Conservation (phyloP, 2,888 invertebrate species). For the Spodoptera exigua region DNA sequence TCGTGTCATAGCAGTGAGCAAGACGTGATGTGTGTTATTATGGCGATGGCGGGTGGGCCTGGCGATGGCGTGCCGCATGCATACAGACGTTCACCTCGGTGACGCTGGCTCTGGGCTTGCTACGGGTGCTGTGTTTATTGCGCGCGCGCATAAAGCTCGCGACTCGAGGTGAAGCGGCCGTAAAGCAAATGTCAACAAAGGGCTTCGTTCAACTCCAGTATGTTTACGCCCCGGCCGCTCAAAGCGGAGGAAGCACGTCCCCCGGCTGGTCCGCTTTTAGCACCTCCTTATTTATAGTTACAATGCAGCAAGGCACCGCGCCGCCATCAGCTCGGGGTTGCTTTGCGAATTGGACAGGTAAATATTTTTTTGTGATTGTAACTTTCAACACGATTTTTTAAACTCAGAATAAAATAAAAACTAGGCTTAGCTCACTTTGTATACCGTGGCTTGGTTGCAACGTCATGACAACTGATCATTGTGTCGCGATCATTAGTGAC, state of each 20-base stretch:
- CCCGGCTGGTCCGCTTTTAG: conserved; percentile 87
- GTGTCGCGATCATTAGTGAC: conserved; percentile 73
- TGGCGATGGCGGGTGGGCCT: conserved; percentile 50
- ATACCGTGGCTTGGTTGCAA: conserved; percentile 49
- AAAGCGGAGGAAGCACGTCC: conserved; percentile 87
- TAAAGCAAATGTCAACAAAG: conserved; percentile 87
- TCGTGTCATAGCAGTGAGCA: conserved; percentile 29
- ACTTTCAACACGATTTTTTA: conserved; percentile 33
- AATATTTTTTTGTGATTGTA: conserved; percentile 74
- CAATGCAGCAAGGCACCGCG: conserved; percentile 79
- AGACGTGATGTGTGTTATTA: conserved; percentile 36
- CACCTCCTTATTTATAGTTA: conserved; percentile 87
- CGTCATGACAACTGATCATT: conserved; percentile 60
- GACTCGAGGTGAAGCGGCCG: conserved; percentile 75
- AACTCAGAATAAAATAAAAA: conserved; percentile 2
- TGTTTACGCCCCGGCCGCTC: conserved; percentile 86
- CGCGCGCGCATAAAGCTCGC: conserved; percentile 73
- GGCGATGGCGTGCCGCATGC: conserved; percentile 31
- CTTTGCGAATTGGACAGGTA: conserved; percentile 85
- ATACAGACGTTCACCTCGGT: conserved; percentile 63
- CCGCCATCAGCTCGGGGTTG: conserved; percentile 76
- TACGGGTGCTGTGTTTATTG: conserved; percentile 72
- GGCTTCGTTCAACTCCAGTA: conserved; percentile 77
- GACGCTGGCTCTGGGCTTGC: conserved; percentile 56
- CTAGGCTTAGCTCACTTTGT: conserved; percentile 33